phyloP scores from a whole-genome alignment of 2,797 vertebrate species.

The Psittacula echo region DNA sequence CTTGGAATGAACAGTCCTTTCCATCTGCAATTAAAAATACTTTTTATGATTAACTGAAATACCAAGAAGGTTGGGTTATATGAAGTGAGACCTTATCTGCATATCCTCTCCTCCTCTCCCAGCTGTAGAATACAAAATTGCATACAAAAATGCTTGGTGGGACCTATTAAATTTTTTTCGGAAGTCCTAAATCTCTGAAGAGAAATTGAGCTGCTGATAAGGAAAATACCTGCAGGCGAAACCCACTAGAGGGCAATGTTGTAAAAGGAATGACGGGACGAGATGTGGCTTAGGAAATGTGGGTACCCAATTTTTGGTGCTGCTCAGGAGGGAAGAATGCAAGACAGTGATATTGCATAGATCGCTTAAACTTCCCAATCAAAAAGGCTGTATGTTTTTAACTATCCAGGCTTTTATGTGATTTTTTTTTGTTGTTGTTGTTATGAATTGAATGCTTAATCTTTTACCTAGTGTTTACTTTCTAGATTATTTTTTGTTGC shows the following conservation, averaged over 20 bases:
- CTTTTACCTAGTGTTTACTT: accelerated
- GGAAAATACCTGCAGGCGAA: too few species aligned
- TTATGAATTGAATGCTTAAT: not conserved
- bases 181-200: not conserved
- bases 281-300: accelerated
- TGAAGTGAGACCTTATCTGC: not conserved
- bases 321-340: accelerated
- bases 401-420: not conserved
- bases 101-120: not conserved
- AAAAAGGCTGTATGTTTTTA: not conserved
- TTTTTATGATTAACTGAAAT: not conserved
- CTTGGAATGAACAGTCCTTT: not conserved
- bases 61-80: not conserved
- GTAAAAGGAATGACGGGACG: slow-evolving; percentile 54
- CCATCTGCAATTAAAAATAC: not conserved
- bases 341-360: accelerated
- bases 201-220: accelerated
- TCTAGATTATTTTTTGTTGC: accelerated
- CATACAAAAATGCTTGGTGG: not conserved
- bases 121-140: not conserved
- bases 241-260: slow-evolving; percentile 70
- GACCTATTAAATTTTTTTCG: not conserved
- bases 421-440: not conserved
- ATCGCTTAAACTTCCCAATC: not conserved
- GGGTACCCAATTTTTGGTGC: accelerated